phyloP scores from a whole-genome alignment of 2,888 invertebrate genomes.

The Acanthoscelides obtectus region DNA sequence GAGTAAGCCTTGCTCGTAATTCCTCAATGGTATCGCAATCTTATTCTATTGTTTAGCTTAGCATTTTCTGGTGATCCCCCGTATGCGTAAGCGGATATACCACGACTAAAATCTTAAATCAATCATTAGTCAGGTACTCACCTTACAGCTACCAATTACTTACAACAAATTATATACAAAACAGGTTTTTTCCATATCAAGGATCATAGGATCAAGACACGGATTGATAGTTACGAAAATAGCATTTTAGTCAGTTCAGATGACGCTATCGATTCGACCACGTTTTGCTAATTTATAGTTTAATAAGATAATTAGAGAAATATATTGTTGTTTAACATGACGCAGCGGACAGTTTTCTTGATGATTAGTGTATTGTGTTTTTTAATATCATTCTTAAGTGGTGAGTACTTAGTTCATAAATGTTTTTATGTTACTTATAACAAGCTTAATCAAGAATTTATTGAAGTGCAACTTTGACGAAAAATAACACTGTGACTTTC shows the following conservation, averaged over 20 bases:
- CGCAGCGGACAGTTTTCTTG: neutral
- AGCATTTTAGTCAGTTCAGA: neutral
- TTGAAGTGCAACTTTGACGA: too few species aligned
- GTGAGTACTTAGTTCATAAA: neutral
- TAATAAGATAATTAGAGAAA: neutral
- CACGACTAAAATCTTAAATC: neutral
- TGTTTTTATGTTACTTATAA: too few species aligned
- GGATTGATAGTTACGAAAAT: neutral
- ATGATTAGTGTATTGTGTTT: neutral
- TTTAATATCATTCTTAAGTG: neutral
- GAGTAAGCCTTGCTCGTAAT: too few species aligned
- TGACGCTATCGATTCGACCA: neutral
- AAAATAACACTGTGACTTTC: too few species aligned
- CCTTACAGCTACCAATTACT: neutral
- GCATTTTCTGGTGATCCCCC: neutral
- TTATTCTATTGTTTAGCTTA: too few species aligned
- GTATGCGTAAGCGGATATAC: neutral
- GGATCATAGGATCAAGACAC: neutral
- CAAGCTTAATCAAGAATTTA: too few species aligned
- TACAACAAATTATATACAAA: neutral
- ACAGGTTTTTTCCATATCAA: neutral
- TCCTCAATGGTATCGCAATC: too few species aligned
- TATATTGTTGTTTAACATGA: neutral
- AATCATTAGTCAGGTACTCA: neutral
- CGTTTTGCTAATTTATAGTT: neutral